Base-by-base conservation (phyloP, 2,888 invertebrate species). In the Teleiodes luculella region DNA sequence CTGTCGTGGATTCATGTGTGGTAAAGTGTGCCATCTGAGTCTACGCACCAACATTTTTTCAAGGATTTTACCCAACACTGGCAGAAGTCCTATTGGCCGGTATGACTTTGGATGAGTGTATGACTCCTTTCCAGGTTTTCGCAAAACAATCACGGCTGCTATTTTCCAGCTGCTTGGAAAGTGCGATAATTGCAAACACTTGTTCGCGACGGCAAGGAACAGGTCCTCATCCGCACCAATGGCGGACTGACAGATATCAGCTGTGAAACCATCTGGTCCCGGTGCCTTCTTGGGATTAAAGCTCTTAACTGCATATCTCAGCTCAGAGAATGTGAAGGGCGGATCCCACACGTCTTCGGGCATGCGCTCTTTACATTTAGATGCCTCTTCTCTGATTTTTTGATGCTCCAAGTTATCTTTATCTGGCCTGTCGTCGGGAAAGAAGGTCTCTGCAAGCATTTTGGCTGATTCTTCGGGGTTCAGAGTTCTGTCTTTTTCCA, bases 241-340 rank as follows among this genome's bases (percentile, higher is more conserved):
- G 1, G 11, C 16, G 7, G 5, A 3, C 10, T 1, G 8, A 13
- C 46, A 46, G 2, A 46, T 46, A 8, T 46, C 46, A 2, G 46
- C 46, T 1, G 46, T 46, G 2, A 65, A 35, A 0, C 63, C 62
- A 16, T 66, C 66, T 0, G 43, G 24, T 0, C 62, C 66, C 0
- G 66, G 64, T 10, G 66, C 64, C 41, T 61, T 64, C 28, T 61
- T 64, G 2, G 61, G 60, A 28, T 60, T 61, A 16, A 64, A 64
- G 6, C 46, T 49, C 0, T 28, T n/a, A 18, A 54, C 16, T 3
- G 59, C 48, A 1, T 8, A 3, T 13, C 7, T 46, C 0, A 62
- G 54, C 30, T 64, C 63, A 0, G 41, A 1, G 5, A 14, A 8
- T 0, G 62, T 61, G 46, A 62, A 64, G 13, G 54, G 57, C 10